These are phyloP conservation scores for Fregetta grallaria DNA, from an alignment of 2,113 vertebrate genomes.

Conservation along the genomic window DNA sequence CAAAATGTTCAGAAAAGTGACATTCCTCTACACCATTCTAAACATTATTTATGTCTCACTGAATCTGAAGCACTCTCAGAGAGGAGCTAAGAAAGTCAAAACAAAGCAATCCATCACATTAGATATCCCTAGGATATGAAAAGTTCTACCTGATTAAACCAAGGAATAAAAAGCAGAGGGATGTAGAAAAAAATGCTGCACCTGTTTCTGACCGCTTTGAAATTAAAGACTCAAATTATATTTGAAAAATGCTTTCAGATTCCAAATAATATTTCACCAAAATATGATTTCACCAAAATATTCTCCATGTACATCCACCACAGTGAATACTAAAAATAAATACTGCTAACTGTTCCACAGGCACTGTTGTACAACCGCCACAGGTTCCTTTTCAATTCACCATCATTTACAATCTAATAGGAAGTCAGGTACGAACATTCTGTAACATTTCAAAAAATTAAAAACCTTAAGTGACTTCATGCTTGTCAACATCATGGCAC, in stretches of 20 bases:
- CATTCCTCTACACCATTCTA: not conserved
- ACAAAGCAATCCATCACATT: not conserved
- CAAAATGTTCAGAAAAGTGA: not conserved
- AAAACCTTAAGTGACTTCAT: not conserved
- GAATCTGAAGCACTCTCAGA: not conserved
- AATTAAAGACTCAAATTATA: not conserved
- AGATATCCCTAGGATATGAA: not conserved
- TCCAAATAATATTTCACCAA: not conserved
- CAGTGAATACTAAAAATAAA: not conserved
- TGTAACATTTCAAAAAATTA: not conserved
- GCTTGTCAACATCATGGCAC: not conserved
- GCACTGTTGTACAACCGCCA: not conserved
- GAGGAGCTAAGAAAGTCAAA: not conserved
- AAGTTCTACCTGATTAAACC: not conserved
- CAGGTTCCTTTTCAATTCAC: not conserved
- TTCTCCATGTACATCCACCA: not conserved
- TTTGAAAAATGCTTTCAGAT: not conserved
- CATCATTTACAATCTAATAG: not conserved
- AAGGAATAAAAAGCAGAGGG: not conserved
- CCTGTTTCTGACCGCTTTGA: not conserved
- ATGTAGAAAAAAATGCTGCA: not conserved
- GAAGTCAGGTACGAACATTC: not conserved
- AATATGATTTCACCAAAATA: not conserved
- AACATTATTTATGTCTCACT: not conserved
- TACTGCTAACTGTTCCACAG: not conserved